A percentile compares a stretch with the other conserved stretches of the same genome.
Conservation (phyloP, 2,797 vertebrate species). For the Erpetoichthys calabaricus region DNA sequence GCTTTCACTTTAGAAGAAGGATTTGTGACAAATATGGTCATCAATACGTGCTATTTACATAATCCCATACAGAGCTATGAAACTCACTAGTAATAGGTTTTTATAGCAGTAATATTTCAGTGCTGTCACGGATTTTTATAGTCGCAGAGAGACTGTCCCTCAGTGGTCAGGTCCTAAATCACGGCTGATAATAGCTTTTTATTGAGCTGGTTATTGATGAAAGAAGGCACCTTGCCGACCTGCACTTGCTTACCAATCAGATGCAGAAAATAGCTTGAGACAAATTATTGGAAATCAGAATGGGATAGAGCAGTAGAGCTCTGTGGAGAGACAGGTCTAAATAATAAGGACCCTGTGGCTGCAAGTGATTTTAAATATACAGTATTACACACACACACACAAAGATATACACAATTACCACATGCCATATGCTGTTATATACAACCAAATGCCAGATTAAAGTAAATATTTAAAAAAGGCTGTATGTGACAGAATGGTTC, state of each 20-base stretch:
- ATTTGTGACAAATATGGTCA: background rate
- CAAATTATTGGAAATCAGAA: background rate
- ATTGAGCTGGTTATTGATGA: background rate
- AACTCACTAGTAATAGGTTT: background rate
- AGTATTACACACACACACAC: no score
- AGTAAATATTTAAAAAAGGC: no score
- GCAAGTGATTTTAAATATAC: background rate
- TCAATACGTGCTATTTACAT: background rate
- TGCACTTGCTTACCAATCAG: background rate
- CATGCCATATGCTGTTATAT: no score
- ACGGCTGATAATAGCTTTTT: background rate
- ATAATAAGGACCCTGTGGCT: background rate
- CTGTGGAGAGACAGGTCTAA: background rate
- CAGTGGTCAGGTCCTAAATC: conserved; percentile 1
- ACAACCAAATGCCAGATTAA: no score
- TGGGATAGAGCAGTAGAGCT: background rate
- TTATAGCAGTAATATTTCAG: background rate
- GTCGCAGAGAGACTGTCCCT: background rate
- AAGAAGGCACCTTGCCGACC: background rate
- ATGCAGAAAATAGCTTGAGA: background rate
- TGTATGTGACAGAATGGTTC: no score
- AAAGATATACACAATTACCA: no score
- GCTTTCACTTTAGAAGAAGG: background rate
- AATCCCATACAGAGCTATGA: background rate
- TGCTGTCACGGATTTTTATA: background rate